phyloP scores from a whole-genome alignment of 2,888 invertebrate genomes.

The Dorcus hopei region DNA sequence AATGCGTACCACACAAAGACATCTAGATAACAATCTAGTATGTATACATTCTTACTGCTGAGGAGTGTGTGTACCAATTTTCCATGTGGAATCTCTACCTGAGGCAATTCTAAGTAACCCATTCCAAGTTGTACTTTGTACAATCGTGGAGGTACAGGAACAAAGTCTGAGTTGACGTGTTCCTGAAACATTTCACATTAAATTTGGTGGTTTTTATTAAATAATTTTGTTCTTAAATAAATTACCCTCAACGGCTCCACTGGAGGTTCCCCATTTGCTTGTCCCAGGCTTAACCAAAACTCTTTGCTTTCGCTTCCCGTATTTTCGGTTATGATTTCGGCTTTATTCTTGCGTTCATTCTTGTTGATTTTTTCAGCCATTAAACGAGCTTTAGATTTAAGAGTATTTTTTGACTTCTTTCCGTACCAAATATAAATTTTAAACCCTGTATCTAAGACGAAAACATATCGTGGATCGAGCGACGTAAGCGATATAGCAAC shows the following conservation, averaged over 20 bases:
- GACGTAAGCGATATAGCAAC: slow-evolving; percentile 69
- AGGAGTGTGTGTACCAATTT: slow-evolving; percentile 76
- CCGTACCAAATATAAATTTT: slow-evolving; percentile 91
- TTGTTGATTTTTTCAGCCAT: slow-evolving; percentile 99
- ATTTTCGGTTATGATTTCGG: slow-evolving; percentile 81
- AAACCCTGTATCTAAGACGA: slow-evolving; percentile 83
- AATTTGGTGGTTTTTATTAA: no score
- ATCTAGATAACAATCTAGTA: slow-evolving; percentile 90
- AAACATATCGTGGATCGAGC: slow-evolving; percentile 89
- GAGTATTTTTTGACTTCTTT: slow-evolving; percentile 79
- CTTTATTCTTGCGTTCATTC: slow-evolving; percentile 93
- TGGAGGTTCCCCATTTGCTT: slow-evolving; percentile 53
- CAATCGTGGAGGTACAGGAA: slow-evolving; percentile 68
- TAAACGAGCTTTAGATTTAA: slow-evolving; percentile 83
- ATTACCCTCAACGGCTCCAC: slow-evolving; percentile 50
- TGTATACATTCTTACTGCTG: slow-evolving; percentile 90
- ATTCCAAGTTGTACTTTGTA: slow-evolving; percentile 96
- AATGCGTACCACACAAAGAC: slow-evolving; percentile 83
- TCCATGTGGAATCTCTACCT: slow-evolving; percentile 75
- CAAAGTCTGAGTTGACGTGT: slow-evolving; percentile 67
- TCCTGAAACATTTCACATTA: slow-evolving; percentile 51
- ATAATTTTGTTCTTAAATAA: background rate
- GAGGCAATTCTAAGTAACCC: slow-evolving; percentile 97
- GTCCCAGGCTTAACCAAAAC: slow-evolving; percentile 77
- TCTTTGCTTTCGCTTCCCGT: slow-evolving; percentile 80